Evolutionary conservation across 2,797 vertebrate genomes (phyloP).

Genomic region (Myoxocephalus aenaeus): DNA sequence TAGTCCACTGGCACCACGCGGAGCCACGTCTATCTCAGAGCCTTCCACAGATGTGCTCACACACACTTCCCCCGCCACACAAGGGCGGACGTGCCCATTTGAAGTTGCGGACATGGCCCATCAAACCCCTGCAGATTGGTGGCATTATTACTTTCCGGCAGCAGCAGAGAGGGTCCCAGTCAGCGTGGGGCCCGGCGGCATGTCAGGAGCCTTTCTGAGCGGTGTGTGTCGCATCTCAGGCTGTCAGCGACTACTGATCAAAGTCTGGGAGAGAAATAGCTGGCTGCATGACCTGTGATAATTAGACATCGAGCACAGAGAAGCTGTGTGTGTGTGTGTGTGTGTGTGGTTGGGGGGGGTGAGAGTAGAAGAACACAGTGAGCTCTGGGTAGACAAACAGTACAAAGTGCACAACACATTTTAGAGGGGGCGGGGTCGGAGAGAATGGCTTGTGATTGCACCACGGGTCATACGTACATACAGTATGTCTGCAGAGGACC

Average conservation of each 20-base stretch:
- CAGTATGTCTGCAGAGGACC: not conserved
- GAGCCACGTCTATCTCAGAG: not conserved
- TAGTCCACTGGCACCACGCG: not conserved
- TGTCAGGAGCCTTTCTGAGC: not conserved
- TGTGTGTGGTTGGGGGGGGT: not conserved
- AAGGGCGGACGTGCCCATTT: conserved; percentile 55
- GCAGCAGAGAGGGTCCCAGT: not conserved
- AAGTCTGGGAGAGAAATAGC: conserved; percentile 25
- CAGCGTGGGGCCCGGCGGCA: not conserved
- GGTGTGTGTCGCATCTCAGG: not conserved
- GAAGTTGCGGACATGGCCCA: conserved; percentile 50
- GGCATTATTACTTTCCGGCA: conserved; percentile 24
- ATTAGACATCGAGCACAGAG: conserved; percentile 15
- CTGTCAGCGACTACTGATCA: conserved; percentile 5
- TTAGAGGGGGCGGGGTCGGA: not conserved
- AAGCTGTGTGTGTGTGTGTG: not conserved
- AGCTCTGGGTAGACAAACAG: not conserved
- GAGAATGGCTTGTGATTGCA: not conserved
- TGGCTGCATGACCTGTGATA: conserved; percentile 35
- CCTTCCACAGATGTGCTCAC: not conserved
- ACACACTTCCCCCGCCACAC: conserved; percentile 20
- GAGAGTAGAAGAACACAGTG: too few species aligned
- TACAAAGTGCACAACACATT: not conserved
- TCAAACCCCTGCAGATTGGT: conserved; percentile 49
- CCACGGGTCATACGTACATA: not conserved